Base-by-base conservation (phyloP, 2,113 vertebrate genomes). In the Procapra przewalskii region DNA sequence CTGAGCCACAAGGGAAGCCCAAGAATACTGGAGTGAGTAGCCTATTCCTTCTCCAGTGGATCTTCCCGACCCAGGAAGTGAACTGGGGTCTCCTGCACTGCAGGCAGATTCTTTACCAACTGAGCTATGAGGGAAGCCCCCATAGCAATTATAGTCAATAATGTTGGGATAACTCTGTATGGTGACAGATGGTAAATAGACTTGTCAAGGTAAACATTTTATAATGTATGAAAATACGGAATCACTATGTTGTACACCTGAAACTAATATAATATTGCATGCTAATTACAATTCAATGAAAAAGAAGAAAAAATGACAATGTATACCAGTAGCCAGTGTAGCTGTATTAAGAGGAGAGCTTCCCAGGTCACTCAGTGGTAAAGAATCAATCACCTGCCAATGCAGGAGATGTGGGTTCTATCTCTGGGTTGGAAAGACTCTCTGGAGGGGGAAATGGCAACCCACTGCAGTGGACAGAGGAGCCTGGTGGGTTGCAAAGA, bases 11-110 rank as follows among this genome's bases (percentile, higher is more conserved):
- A 40, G 67, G n/a, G 67, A 71, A 40, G 19, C 23, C 36, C 36
- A 71, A 23, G 67, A 40, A 71, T 40, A 71, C 0, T 36, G n/a
- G 67, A 40, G 67, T 71, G 67, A n/a, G 10, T 71, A 71, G 67
- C n/a, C 19, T 71, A 6, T 12, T n/a, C 67, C 67, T 71, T 71
- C 67, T 71, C 67, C 67, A 71, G n/a, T 3, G n/a, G 67, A 40
- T 71, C 67, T 71, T 71, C n/a, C 19, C 0, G 0, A 40, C n/a
- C n/a, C 8, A 71, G 67, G 19, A 12, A 12, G 11, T 0, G 3
- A 71, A 71, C 67, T 6, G 5, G 19, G n/a, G 67, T 40, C 67
- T 40, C n/a, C 5, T 23, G n/a, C 67, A 23, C 23, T 23, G 67
- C n/a, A 40, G 19, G 19, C 10, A 1, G 10, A 40, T 71, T 71